Base-by-base conservation (phyloP, 1,140 invertebrate species). In the Lasioglossum albipes region DNA sequence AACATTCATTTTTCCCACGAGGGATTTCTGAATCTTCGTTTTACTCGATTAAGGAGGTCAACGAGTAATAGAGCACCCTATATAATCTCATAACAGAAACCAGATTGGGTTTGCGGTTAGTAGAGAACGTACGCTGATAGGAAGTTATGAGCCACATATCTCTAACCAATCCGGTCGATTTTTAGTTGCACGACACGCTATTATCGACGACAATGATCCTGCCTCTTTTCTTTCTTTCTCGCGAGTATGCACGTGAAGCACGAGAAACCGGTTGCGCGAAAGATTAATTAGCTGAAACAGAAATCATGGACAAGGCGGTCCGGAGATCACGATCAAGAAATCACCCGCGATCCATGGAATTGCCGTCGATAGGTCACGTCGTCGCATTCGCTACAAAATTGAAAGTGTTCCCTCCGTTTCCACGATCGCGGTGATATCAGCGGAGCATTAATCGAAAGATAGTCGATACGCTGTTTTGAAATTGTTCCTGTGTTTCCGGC, bases 271-370 rank as follows among this genome's bases (percentile, higher is more conserved):
- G 54, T 82, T 45, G n/a, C 5, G 16, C 31, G 68, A n/a, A 20
- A 22, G 45, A 79, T 85, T 83, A 83, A 86, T 86, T 86, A 79
- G 59, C 72, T 31, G 74, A 62, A 78, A 67, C 66, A 45, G 20
- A 61, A 27, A 79, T 84, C 42, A 67, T 64, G 80, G 66, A 45
- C 73, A 22, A 65, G 52, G 42, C 70, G 71, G 75, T 75, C 54
- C 70, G 5, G 41, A 57, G 66, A 85, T 81, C 57, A 36, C 65
- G 67, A 79, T 72, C 62, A 57, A n/a, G 36, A 42, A 10, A 65
- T 70, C 69, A 72, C 52, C 49, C 64, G 54, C 70, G 59, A 75
- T 79, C 59, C 75, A 36, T 59, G 75, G 82, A 77, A 81, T 81
- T 70, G 67, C 67, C 7, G 42, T 20, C 73, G 59, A 72, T 75